These are phyloP conservation scores for Dicrurus megarhynchus DNA, from an alignment of 2,113 vertebrate genomes.

Conservation along the genomic window DNA sequence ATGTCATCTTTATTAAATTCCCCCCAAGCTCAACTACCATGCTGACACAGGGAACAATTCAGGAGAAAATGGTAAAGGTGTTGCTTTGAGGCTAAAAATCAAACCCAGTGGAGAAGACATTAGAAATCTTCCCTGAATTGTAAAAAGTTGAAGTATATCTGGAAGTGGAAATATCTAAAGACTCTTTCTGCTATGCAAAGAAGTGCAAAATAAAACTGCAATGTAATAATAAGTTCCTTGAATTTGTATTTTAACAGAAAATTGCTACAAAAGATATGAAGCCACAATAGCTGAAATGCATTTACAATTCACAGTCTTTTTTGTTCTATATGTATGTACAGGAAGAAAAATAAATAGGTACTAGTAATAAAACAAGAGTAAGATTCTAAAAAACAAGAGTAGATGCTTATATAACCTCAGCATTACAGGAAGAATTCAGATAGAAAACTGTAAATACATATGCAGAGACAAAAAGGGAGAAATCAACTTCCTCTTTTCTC, in stretches of 20 bases:
- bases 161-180: background rate
- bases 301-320: background rate
- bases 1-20: background rate
- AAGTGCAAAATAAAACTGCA: background rate
- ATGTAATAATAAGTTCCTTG: background rate
- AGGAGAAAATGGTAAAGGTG: background rate
- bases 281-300: background rate
- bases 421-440: background rate
- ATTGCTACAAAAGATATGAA: background rate
- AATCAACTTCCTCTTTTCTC: background rate
- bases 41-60: background rate
- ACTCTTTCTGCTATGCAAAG: background rate
- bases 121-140: background rate
- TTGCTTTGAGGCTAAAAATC: background rate
- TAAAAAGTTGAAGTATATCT: background rate
- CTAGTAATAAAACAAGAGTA: background rate
- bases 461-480: background rate
- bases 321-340: background rate
- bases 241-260: background rate
- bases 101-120: background rate
- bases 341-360: background rate
- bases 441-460: background rate
- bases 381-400: background rate
- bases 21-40: background rate
- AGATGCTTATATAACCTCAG: background rate